Base-by-base conservation (phyloP, 2,797 vertebrate genomes). In the Rhynchonycteris naso region DNA sequence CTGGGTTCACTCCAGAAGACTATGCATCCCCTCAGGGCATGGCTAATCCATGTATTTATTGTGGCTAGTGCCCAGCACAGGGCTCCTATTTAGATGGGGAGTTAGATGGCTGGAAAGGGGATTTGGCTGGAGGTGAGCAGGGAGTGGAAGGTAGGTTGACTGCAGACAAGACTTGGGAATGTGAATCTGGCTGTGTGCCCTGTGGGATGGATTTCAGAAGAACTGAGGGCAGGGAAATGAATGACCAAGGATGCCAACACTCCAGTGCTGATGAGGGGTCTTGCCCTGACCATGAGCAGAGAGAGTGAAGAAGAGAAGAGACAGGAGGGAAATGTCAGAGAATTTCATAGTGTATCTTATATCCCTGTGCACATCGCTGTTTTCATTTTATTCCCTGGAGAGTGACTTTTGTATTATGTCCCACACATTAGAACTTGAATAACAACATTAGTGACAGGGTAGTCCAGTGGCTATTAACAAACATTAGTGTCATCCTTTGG, bases 181-280 rank as follows among this genome's bases (percentile, higher is more conserved):
- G 43, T 8, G 33, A 66, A 14, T 33, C 19, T n/a, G 72, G 50
- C 52, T 28, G 24, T 35, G 63, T 35, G 63, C 22, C 26, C 0
- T 9, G 30, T n/a, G 4, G 4, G 38, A 11, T 1, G n/a, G 11
- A 28, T 52, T 79, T 24, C 9, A 58, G 61, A 47, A 76, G 47
- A 38, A 16, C 43, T 15, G 12, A 11, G 65, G 35, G 15, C 43
- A 26, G 16, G 9, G 38, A 15, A 50, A 58, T 71, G 22, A 24
- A n/a, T 12, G 12, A 28, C 33, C 15, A 21, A 38, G 7, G 54
- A 59, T 2, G 30, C 30, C 26, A 13, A 14, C 16, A 21, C 61
- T 30, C 35, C 1, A 2, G 88, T 0, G 0, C 0, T 24, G 54
- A 52, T 15, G 54, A 6, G 16, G 13, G 4, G 0, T 2, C 33